These are phyloP conservation scores for Actenoides lindsayi DNA, from an alignment of 2,113 vertebrate genomes.

Conservation along the genomic window DNA sequence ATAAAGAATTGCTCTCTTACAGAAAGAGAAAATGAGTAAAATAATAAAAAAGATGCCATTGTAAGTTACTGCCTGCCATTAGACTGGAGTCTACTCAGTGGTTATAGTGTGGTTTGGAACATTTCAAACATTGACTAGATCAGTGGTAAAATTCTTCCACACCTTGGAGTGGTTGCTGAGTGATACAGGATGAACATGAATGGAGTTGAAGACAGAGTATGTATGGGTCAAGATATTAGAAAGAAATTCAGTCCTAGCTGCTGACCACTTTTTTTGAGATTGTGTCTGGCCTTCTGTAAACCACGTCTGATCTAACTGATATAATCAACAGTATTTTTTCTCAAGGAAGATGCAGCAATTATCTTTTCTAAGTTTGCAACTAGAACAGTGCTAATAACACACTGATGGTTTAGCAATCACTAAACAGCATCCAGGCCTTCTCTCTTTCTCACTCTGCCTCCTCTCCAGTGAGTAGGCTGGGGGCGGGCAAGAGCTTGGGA, in stretches of 20 bases:
- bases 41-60: not conserved
- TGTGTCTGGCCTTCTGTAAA: not conserved
- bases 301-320: not conserved
- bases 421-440: not conserved
- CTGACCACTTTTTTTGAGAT: not conserved
- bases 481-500: accelerated
- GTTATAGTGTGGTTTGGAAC: not conserved
- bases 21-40: not conserved
- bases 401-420: not conserved
- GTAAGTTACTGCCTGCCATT: not conserved
- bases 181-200: not conserved
- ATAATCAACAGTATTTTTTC: not conserved
- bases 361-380: not conserved
- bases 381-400: not conserved
- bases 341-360: not conserved
- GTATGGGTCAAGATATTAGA: not conserved
- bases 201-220: not conserved
- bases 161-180: not conserved
- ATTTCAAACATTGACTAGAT: not conserved
- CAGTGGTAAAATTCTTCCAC: not conserved
- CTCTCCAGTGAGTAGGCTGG: not conserved
- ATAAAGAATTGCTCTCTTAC: not conserved
- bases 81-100: not conserved
- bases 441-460: not conserved
- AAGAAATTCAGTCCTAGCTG: not conserved